Evolutionary conservation across 2,888 invertebrate species (phyloP).

Genomic region (Agriopis marginaria): DNA sequence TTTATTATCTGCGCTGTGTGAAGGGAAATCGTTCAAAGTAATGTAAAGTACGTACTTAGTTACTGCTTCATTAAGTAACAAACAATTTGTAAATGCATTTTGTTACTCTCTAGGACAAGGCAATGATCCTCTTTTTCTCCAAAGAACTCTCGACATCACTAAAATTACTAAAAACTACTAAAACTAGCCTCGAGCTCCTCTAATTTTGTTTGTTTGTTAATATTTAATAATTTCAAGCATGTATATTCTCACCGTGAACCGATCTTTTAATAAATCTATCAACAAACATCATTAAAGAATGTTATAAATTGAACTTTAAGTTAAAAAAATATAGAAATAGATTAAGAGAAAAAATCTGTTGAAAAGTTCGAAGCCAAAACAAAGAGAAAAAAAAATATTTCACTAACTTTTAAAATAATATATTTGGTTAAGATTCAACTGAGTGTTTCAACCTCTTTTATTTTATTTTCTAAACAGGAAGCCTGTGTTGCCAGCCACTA

Average conservation of each 20-base stretch:
- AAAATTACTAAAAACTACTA: background rate
- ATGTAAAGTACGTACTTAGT: no score
- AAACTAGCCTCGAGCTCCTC: background rate
- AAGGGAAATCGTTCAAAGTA: background rate
- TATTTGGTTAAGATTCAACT: background rate
- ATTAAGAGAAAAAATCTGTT: background rate
- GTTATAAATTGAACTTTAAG: background rate
- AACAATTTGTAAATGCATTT: no score
- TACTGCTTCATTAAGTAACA: no score
- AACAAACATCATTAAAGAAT: slow-evolving; percentile 13
- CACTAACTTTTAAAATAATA: background rate
- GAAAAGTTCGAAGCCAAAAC: slow-evolving; percentile 4
- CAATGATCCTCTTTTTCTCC: no score
- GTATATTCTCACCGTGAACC: slow-evolving; percentile 2
- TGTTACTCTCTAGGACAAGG: no score
- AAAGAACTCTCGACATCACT: no score
- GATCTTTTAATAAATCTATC: slow-evolving; percentile 13
- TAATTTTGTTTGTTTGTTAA: background rate
- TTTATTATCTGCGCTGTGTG: background rate
- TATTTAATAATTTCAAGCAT: background rate
- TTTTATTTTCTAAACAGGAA: slow-evolving; percentile 29
- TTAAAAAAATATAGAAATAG: background rate
- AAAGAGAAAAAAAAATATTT: background rate
- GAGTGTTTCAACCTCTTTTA: background rate
- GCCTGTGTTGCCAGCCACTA: slow-evolving; percentile 28